Evolutionary conservation across 2,888 invertebrate genomes (phyloP).

Genomic region (Drosophila prostipennis): DNA sequence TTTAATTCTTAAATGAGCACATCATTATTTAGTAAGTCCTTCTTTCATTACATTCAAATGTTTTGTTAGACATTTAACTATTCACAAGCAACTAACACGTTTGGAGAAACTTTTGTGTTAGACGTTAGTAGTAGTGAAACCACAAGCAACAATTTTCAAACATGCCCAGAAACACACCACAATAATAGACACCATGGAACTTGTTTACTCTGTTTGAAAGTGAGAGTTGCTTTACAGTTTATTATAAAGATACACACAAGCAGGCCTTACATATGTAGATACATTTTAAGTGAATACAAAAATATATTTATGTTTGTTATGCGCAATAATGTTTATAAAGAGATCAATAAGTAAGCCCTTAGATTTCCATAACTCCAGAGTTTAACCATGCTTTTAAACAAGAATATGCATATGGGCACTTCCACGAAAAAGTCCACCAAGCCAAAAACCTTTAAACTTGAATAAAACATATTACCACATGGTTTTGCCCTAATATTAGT

Average conservation of each 20-base stretch:
- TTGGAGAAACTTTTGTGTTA: conserved; percentile 67
- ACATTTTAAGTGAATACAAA: background rate
- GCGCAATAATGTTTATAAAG: too few relatives aligned
- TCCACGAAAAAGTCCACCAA: too few relatives aligned
- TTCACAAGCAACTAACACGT: conserved; percentile 64
- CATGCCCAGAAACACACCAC: conserved; percentile 57
- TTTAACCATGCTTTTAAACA: too few relatives aligned
- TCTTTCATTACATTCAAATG: background rate
- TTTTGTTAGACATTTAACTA: conserved; percentile 27
- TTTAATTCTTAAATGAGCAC: background rate
- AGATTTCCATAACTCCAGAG: too few relatives aligned
- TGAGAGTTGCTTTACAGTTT: conserved; percentile 62
- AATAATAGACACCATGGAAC: conserved; percentile 68
- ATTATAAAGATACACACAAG: conserved; percentile 8
- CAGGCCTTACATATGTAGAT: background rate
- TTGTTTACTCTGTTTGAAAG: conserved; percentile 67
- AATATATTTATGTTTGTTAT: too few relatives aligned
- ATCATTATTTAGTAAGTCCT: background rate
- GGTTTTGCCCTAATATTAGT: too few relatives aligned
- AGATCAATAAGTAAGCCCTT: too few relatives aligned
- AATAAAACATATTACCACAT: too few relatives aligned
- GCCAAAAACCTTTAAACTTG: too few relatives aligned
- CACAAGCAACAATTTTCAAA: conserved; percentile 60
- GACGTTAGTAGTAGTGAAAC: conserved; percentile 63
- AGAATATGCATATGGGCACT: too few relatives aligned